These are phyloP conservation scores for Bucorvus abyssinicus DNA, from an alignment of 2,797 vertebrate species.

Conservation along the genomic window DNA sequence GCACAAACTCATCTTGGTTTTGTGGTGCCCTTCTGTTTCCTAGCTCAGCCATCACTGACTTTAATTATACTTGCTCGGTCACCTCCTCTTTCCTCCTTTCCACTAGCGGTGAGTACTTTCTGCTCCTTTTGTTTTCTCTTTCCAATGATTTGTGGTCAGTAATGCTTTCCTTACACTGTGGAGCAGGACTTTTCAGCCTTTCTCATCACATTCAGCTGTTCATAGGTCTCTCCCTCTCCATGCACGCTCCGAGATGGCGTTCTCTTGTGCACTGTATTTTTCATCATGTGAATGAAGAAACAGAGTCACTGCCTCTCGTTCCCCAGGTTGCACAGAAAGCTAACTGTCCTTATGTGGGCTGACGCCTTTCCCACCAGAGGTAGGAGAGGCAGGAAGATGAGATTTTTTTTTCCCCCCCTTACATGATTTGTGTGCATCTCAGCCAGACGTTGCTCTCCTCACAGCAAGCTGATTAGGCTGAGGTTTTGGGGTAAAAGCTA, in stretches of 20 bases:
- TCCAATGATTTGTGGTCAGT: neutral
- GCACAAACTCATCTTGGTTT: neutral
- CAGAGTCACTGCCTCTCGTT: neutral
- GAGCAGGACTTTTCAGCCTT: neutral
- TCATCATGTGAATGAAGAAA: neutral
- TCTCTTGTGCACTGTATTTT: neutral
- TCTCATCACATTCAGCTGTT: neutral
- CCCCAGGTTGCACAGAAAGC: neutral
- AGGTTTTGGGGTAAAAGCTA: neutral
- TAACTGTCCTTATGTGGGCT: neutral
- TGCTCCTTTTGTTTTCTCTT: neutral
- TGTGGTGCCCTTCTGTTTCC: neutral
- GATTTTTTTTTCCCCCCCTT: neutral
- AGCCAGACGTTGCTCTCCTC: neutral
- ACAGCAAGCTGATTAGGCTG: neutral
- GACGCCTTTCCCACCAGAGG: neutral
- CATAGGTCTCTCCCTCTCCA: accelerated
- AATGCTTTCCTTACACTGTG: neutral
- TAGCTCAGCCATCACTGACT: neutral
- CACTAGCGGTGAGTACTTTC: neutral
- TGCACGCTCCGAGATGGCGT: accelerated
- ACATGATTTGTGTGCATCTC: conserved; percentile 3
- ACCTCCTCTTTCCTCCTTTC: neutral
- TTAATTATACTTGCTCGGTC: neutral
- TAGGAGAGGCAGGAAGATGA: neutral